A percentile compares a stretch with the other conserved stretches of the same genome.
Evolutionary conservation across 2,888 invertebrate genomes (phyloP).

Genomic region (Synergus japonicus): DNA sequence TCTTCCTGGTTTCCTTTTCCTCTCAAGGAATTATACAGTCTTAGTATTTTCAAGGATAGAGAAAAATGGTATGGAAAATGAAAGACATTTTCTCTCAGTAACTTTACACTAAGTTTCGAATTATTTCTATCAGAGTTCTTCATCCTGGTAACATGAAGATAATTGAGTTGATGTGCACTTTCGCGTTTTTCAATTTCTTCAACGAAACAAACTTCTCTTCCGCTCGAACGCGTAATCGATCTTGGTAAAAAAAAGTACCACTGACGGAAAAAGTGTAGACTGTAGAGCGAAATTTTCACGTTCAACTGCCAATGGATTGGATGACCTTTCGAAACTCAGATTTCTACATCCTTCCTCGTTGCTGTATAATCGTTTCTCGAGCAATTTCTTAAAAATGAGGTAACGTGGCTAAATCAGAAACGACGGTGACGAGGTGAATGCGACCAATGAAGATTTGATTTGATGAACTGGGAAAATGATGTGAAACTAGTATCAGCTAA

Average conservation of each 20-base stretch:
- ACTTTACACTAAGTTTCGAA: conserved; percentile 31
- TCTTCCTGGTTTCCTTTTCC: background rate
- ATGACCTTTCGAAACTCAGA: conserved; percentile 30
- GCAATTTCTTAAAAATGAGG: background rate
- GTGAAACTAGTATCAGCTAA: conserved; percentile 8
- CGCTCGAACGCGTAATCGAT: conserved; percentile 40
- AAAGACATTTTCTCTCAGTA: conserved; percentile 4
- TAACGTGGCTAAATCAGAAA: conserved; percentile 1
- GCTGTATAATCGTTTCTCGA: background rate
- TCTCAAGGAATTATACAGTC: background rate
- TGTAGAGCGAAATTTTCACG: conserved; percentile 5
- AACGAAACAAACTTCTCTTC: conserved; percentile 38
- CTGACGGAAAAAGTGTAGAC: background rate
- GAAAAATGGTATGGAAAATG: conserved; percentile 24
- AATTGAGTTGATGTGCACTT: conserved; percentile 39
- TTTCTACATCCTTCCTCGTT: conserved; percentile 18
- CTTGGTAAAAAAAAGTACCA: conserved; percentile 25
- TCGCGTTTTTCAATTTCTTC: conserved; percentile 35
- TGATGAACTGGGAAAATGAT: background rate
- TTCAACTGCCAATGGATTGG: conserved; percentile 2
- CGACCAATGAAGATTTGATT: conserved; percentile 1
- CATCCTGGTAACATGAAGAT: conserved; percentile 34
- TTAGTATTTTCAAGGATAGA: conserved; percentile 4
- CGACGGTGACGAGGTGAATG: background rate
- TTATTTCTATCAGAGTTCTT: conserved; percentile 17